Evolutionary conservation across 2,797 vertebrate species (phyloP).

Genomic region (Heterohyrax brucei): DNA sequence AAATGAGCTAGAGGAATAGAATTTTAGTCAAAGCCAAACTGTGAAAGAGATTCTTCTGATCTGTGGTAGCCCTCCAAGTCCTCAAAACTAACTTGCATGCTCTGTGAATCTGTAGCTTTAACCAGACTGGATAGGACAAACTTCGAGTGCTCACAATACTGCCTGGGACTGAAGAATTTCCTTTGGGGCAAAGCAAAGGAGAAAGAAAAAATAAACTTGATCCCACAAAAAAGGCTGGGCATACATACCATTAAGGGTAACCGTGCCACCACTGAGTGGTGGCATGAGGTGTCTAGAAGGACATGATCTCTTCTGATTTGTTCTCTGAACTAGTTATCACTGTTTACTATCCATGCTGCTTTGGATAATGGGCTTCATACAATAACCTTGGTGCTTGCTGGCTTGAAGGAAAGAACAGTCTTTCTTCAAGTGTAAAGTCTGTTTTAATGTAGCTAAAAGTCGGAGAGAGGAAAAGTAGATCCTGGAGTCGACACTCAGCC

Average conservation of each 20-base stretch:
- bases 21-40: conserved; percentile 42
- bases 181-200: conserved; percentile 33
- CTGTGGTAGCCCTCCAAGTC: not conserved
- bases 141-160: conserved; percentile 30
- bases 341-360: not conserved
- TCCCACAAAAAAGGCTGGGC: not conserved
- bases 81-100: conserved; percentile 14
- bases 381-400: conserved; percentile 59
- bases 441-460: conserved; percentile 62
- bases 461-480: conserved; percentile 13
- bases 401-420: conserved; percentile 66
- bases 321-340: conserved; percentile 57
- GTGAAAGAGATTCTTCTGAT: conserved; percentile 26
- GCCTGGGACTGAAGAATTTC: conserved; percentile 5
- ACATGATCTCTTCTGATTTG: conserved; percentile 20
- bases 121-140: not conserved
- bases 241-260: not conserved
- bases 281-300: conserved; percentile 48
- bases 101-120: conserved; percentile 57
- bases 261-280: not conserved
- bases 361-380: not conserved
- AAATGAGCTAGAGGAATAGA: conserved; percentile 53
- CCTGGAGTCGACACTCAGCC: conserved; percentile 42
- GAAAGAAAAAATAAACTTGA: conserved; percentile 38
- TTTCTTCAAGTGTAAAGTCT: conserved; percentile 67